A percentile compares a stretch with the other conserved stretches of the same genome.
phyloP scores from a whole-genome alignment of 1,140 invertebrate genomes.

The Lasioglossum baleicum region DNA sequence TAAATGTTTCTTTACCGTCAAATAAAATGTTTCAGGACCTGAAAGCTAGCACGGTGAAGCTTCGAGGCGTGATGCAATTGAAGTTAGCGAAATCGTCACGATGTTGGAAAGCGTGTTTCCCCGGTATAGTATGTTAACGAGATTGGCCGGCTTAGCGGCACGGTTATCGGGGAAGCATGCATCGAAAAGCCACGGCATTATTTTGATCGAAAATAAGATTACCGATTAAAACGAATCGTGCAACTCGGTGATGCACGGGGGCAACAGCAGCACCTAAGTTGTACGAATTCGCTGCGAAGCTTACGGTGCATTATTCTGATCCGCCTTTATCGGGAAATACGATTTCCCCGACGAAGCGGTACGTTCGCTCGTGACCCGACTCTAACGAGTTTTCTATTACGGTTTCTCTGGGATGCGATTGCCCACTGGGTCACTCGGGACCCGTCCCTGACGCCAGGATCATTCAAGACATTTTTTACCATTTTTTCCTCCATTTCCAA shows the following conservation, averaged over 20 bases:
- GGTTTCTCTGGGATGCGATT: neutral
- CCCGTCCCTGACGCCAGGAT: no score
- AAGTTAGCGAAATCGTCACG: neutral
- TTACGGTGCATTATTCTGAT: no score
- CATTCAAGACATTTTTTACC: no score
- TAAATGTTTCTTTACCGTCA: no score
- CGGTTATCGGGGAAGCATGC: conserved; percentile 4
- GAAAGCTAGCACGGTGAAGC: no score
- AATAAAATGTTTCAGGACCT: no score
- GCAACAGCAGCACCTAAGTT: neutral
- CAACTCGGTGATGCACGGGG: no score
- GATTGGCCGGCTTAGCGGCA: conserved; percentile 8
- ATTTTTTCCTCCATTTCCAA: no score
- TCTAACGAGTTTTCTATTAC: neutral
- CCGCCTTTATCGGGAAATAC: no score
- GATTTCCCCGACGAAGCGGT: no score
- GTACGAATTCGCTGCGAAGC: neutral
- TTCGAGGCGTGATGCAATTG: neutral
- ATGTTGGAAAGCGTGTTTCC: neutral
- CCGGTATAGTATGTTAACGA: neutral
- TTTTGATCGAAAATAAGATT: conserved; percentile 13
- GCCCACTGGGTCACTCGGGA: neutral
- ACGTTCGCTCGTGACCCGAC: no score
- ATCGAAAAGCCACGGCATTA: conserved; percentile 17
- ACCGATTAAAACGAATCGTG: conserved; percentile 4